phyloP scores from a whole-genome alignment of 2,888 invertebrate genomes.

The Brachypalpus laphriformis region DNA sequence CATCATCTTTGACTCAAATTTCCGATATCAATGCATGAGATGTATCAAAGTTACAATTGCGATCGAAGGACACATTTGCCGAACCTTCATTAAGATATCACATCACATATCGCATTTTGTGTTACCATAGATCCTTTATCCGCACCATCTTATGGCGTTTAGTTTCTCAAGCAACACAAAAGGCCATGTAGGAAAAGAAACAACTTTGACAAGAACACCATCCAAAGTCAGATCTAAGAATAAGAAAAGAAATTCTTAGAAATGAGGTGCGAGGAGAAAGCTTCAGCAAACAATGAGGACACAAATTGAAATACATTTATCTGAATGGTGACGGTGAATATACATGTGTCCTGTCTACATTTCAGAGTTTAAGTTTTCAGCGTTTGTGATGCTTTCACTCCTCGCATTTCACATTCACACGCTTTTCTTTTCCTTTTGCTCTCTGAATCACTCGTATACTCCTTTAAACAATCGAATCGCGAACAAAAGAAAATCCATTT shows the following conservation, averaged over 20 bases:
- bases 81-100: conserved; percentile 60
- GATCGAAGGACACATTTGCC: conserved; percentile 23
- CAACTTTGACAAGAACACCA: neutral
- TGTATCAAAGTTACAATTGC: conserved; percentile 39
- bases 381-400: neutral
- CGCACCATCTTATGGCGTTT: conserved; percentile 65
- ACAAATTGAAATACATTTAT: conserved; percentile 72
- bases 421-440: neutral
- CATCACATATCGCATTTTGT: conserved; percentile 43
- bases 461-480: conserved; percentile 67
- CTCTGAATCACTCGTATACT: conserved; percentile 7
- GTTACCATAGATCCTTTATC: conserved; percentile 38
- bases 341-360: conserved; percentile 30
- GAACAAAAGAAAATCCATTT: conserved; percentile 71
- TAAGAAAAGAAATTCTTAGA: conserved; percentile 5
- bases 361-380: conserved; percentile 15
- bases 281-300: conserved; percentile 62
- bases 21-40: conserved; percentile 64
- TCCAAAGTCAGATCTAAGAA: conserved; percentile 15
- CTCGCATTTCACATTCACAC: neutral
- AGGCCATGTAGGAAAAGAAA: neutral
- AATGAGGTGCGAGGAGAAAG: conserved; percentile 31
- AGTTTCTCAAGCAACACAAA: conserved; percentile 51
- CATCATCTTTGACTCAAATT: neutral
- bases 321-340: conserved; percentile 54